Conservation (phyloP, 2,113 vertebrate genomes). For the Antechinus stuartii region DNA sequence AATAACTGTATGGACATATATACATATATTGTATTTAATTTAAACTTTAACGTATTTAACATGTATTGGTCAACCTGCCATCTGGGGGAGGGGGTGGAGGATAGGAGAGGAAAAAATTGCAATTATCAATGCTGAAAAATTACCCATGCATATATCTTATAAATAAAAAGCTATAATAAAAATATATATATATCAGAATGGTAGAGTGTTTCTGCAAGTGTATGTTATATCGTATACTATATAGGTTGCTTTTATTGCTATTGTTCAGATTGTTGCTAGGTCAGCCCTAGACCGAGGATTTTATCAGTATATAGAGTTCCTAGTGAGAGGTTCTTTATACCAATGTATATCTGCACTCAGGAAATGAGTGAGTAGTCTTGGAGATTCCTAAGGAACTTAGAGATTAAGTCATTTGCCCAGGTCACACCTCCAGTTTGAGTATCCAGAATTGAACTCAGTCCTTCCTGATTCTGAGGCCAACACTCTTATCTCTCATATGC, state of each 20-base stretch:
- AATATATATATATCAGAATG: background rate
- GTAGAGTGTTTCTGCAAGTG: background rate
- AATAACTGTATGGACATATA: no score
- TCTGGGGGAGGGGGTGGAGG: no score
- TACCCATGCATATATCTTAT: no score
- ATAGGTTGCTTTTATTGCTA: background rate
- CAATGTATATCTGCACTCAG: background rate
- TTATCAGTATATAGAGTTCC: background rate
- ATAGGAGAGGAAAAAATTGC: no score
- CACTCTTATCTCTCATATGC: background rate
- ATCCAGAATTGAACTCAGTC: conserved; percentile 12
- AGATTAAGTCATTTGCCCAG: background rate
- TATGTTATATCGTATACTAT: background rate
- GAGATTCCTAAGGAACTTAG: background rate
- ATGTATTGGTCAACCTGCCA: no score
- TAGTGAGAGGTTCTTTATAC: background rate
- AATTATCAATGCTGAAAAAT: no score
- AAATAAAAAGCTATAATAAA: no score
- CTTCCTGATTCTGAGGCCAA: background rate
- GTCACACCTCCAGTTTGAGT: background rate
- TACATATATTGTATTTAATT: no score
- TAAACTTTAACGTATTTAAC: no score
- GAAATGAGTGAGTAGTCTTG: no score
- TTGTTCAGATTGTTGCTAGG: background rate
- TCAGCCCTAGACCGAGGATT: background rate